A percentile compares a stretch with the other conserved stretches of the same genome.
These are phyloP conservation scores for Galaxias olidus DNA, from an alignment of 2,797 vertebrate species.

Conservation along the genomic window DNA sequence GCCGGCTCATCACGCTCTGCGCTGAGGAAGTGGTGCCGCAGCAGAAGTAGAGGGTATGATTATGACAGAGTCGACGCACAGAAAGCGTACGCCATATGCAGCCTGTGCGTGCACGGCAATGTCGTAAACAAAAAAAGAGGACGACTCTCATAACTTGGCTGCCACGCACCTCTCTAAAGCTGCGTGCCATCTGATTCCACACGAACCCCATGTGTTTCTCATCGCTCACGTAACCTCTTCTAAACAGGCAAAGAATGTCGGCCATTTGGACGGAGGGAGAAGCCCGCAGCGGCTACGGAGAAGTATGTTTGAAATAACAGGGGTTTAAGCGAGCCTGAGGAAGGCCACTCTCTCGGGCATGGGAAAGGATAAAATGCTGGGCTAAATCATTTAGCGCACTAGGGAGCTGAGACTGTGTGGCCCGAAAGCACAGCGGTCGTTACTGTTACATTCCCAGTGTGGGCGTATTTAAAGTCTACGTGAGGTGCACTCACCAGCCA, in stretches of 20 bases:
- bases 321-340: conserved; percentile 64
- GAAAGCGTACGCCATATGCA: background rate
- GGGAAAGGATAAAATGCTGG: conserved; percentile 37
- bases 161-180: conserved; percentile 39
- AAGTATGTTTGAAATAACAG: conserved; percentile 66
- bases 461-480: conserved; percentile 12
- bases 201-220: conserved; percentile 68
- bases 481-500: conserved; percentile 55
- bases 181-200: conserved; percentile 48
- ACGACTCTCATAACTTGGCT: conserved; percentile 26
- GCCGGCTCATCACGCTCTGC: background rate
- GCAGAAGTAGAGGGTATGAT: background rate
- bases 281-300: conserved; percentile 50
- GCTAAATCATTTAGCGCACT: conserved; percentile 44
- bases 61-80: background rate
- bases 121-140: conserved; percentile 4
- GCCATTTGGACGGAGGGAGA: conserved; percentile 57
- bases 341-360: conserved; percentile 67
- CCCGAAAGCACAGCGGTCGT: conserved; percentile 19
- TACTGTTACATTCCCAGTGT: conserved; percentile 36
- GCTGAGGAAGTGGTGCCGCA: background rate
- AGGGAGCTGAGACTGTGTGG: conserved; percentile 36
- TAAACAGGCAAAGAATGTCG: conserved; percentile 71
- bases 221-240: conserved; percentile 62
- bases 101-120: conserved; percentile 1